Base-by-base conservation (phyloP, 2,888 invertebrate genomes). In the Pseudococcus jackbeardsleyi region DNA sequence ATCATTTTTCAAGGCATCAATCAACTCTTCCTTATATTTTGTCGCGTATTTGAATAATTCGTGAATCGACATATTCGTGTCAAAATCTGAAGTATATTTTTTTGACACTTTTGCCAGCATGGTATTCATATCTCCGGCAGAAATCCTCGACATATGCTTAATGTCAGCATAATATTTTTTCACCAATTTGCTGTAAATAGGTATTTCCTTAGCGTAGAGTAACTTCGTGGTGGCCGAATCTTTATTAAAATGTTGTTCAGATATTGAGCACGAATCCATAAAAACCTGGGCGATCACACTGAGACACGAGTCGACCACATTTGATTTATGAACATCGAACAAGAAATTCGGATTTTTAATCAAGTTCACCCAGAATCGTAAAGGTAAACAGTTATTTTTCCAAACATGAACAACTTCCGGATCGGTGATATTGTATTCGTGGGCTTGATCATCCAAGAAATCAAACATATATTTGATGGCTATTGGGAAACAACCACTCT, bases 391-490 rank as follows among this genome's bases (percentile, higher is more conserved):
- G n/a, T 59, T 59, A n/a, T 59, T 59, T 59, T 59, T 59, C 59
- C 59, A 59, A 59, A 59, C n/a, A 5, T 59, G 59, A 5, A 59
- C 7, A 3, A 59, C 59, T n/a, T 59, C 59, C 6, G 59, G 59
- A n/a, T 59, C 59, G 8, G 59, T n/a, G 12, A 59, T n/a, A 59
- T 15, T n/a, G 5, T 59, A 19, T 59, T n/a, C 0, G 7, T 1
- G n/a, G 0, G 59, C 59, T 59, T 59, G 59, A 59, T 59, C n/a
- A n/a, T 59, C 59, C 59, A 59, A 91, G 92, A 99, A 99, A 93
- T 99, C 99, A 93, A 99, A 99, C 99, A 99, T 99, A 92, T 99
- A 99, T 93, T 99, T 99, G 91, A 99, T 99, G 91, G 99, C 99
- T 90, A 99, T 94, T 89, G 99, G 99, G 91, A 99, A 93, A 89